Base-by-base conservation (phyloP, 2,888 invertebrate species). In the Neoascia interrupta region DNA sequence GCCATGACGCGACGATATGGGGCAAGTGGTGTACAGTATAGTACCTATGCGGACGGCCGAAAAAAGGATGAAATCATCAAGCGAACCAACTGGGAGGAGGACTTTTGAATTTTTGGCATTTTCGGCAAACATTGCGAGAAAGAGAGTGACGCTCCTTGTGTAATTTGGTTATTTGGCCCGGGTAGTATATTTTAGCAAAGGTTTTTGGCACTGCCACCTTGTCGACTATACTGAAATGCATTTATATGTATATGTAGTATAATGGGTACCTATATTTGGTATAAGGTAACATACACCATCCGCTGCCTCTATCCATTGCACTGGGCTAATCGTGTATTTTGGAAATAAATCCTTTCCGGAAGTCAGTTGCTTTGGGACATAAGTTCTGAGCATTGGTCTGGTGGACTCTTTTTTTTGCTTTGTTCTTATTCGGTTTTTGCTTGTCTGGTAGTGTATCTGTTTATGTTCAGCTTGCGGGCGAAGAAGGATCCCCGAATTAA, bases 311-410 rank as follows among this genome's bases (percentile, higher is more conserved):
- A 28, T 11, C 21, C n/a, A 15, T 31, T 39, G 54, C 47, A 72
- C 51, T 39, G 45, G 49, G 56, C 74, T 80, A 80, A 80, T 80
- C 80, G 74, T 80, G 74, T 80, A 69, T 69, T 80, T 80, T 74
- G 69, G 51, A 74, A 74, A 80, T 74, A 80, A 80, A 80, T 80
- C 80, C 74, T 53, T 74, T 80, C 74, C 80, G 80, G 80, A 80
- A 80, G 80, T 69, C 69, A 58, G 63, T 74, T 80, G 74, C 69
- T 74, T 63, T 80, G 68, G 63, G 80, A 80, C 80, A 80, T 60
- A 80, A 80, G 74, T 74, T 74, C 63, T 74, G 73, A 74, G 74
- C 68, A 74, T 80, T 80, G 21, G 80, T 73, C 68, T 80, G 53
- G n/a, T 39, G 19, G 49, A 37, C 45, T 26, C n/a, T n/a, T n/a